A percentile compares a stretch with the other conserved stretches of the same genome.
These are phyloP conservation scores for Solea senegalensis DNA, from an alignment of 2,113 vertebrate genomes.

Conservation along the genomic window DNA sequence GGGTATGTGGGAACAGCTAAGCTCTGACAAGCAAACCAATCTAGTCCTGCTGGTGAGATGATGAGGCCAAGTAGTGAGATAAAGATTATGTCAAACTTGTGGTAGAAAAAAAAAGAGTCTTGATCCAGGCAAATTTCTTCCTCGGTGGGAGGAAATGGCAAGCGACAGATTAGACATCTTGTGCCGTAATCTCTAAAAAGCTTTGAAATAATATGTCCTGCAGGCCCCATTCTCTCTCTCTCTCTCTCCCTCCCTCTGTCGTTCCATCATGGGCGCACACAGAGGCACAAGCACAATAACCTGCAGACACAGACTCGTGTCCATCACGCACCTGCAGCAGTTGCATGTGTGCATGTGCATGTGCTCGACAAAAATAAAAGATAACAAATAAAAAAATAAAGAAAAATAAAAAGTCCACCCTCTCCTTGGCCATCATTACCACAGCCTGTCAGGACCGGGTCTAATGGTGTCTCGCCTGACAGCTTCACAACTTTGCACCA, in stretches of 20 bases:
- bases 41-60: slow-evolving; percentile 68
- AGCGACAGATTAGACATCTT: slow-evolving; percentile 75
- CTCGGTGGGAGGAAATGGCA: slow-evolving; percentile 75
- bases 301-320: slow-evolving; percentile 22
- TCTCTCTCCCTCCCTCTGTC: slow-evolving; percentile 9
- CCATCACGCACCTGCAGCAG: slow-evolving; percentile 22
- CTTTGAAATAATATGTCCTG: slow-evolving; percentile 68
- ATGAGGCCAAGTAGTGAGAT: slow-evolving; percentile 68
- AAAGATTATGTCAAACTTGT: slow-evolving; percentile 72
- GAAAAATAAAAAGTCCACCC: slow-evolving; percentile 22
- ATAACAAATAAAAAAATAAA: background rate
- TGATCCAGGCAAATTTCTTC: slow-evolving; percentile 65
- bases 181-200: slow-evolving; percentile 71
- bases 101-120: slow-evolving; percentile 38
- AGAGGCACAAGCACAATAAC: slow-evolving; percentile 11
- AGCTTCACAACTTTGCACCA: slow-evolving; percentile 57
- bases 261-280: background rate
- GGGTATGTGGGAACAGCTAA: slow-evolving; percentile 54
- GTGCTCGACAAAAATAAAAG: background rate
- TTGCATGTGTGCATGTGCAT: slow-evolving; percentile 15
- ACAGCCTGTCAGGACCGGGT: slow-evolving; percentile 69
- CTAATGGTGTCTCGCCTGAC: slow-evolving; percentile 77
- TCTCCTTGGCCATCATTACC: slow-evolving; percentile 62
- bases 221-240: slow-evolving; percentile 36
- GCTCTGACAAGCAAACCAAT: slow-evolving; percentile 70